phyloP scores from a whole-genome alignment of 2,113 vertebrate genomes.

The Hypomesus transpacificus region DNA sequence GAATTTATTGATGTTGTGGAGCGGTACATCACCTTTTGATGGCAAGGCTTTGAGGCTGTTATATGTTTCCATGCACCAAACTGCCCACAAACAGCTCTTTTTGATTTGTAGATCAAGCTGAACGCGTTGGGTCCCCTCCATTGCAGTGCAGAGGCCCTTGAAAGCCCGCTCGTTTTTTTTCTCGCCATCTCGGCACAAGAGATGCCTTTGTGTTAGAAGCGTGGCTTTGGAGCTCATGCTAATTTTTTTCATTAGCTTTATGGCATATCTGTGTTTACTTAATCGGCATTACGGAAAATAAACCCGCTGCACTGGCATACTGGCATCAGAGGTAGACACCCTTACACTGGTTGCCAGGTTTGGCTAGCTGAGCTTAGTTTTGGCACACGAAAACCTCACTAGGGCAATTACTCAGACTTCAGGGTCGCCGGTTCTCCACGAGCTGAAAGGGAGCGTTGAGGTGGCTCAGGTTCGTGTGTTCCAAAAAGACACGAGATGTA shows the following conservation, averaged over 20 bases:
- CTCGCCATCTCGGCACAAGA: constrained; percentile 59
- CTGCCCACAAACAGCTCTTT: constrained; percentile 51
- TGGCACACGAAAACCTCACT: constrained; percentile 9
- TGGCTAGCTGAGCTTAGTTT: background rate
- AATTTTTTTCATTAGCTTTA: constrained; percentile 44
- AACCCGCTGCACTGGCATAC: constrained; percentile 28
- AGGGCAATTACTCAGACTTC: constrained; percentile 18
- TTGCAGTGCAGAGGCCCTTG: constrained; percentile 33
- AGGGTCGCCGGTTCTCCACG: constrained; percentile 16
- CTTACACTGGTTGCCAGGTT: constrained; percentile 13
- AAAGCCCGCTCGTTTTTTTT: constrained; percentile 50
- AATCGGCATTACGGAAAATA: constrained; percentile 52
- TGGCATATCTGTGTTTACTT: constrained; percentile 55
- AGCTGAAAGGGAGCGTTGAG: background rate
- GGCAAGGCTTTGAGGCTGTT: constrained; percentile 39
- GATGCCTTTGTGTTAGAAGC: constrained; percentile 60
- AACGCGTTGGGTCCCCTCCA: constrained; percentile 52
- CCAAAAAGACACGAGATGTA: constrained; percentile 6
- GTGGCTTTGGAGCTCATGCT: constrained; percentile 34
- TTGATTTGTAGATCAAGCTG: constrained; percentile 60
- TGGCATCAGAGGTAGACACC: constrained; percentile 12
- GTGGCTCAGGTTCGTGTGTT: background rate
- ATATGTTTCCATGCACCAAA: constrained; percentile 51
- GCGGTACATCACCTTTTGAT: constrained; percentile 50
- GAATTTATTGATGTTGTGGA: constrained; percentile 16